phyloP scores from a whole-genome alignment of 2,888 invertebrate genomes.

The Stomorhina lunata region DNA sequence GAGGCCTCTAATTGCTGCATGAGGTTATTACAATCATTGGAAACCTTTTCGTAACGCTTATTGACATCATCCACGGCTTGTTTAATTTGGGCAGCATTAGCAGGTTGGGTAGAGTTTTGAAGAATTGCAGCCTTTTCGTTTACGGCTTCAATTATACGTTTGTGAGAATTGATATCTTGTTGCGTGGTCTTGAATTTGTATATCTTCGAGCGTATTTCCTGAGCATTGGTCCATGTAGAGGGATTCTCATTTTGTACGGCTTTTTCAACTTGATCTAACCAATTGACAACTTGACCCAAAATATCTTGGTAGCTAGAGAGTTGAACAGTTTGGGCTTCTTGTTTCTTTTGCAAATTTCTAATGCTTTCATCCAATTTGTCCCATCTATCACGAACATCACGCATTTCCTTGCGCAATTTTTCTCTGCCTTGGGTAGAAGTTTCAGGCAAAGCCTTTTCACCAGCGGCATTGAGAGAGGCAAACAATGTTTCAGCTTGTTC shows the following conservation, averaged over 20 bases:
- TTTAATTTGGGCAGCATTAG: slow-evolving; percentile 82
- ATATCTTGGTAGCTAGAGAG: slow-evolving; percentile 93
- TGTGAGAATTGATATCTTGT: slow-evolving; percentile 94
- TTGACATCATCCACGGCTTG: slow-evolving; percentile 87
- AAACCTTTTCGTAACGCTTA: slow-evolving; percentile 87
- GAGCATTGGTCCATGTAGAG: slow-evolving; percentile 87
- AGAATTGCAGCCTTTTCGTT: slow-evolving; percentile 91
- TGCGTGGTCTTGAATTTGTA: slow-evolving; percentile 91
- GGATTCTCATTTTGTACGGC: slow-evolving; percentile 86
- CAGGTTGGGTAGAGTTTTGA: slow-evolving; percentile 80
- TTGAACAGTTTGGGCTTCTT: slow-evolving; percentile 90
- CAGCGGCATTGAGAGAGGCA: slow-evolving; percentile 86
- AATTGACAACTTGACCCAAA: slow-evolving; percentile 89
- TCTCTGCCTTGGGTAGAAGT: slow-evolving; percentile 96
- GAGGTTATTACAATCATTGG: slow-evolving; percentile 84
- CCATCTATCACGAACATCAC: slow-evolving; percentile 91
- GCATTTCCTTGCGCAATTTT: slow-evolving; percentile 90
- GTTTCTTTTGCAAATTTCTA: slow-evolving; percentile 90
- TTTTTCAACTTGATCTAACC: slow-evolving; percentile 93
- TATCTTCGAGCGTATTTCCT: slow-evolving; percentile 91
- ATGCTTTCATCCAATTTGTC: slow-evolving; percentile 92
- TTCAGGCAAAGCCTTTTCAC: slow-evolving; percentile 94
- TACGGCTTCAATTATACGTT: slow-evolving; percentile 93
- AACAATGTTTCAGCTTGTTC: slow-evolving; percentile 92
- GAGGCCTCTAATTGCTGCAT: slow-evolving; percentile 88